Evolutionary conservation across 2,113 vertebrate species (phyloP).

Genomic region (Indicator indicator): DNA sequence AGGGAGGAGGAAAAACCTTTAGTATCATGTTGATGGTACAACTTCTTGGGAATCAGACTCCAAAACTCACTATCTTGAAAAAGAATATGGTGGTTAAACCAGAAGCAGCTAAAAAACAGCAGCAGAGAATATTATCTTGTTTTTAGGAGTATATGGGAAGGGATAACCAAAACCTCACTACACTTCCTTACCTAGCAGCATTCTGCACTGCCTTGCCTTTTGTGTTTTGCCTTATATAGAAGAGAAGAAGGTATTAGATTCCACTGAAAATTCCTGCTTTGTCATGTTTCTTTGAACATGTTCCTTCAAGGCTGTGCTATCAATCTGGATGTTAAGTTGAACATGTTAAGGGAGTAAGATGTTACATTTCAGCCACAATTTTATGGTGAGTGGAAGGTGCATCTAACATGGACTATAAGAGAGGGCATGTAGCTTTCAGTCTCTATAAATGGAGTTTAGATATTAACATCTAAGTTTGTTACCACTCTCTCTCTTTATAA

Average conservation of each 20-base stretch:
- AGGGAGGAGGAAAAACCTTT: neutral
- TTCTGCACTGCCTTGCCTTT: neutral
- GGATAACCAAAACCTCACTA: neutral
- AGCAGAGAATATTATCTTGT: neutral
- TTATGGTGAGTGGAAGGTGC: neutral
- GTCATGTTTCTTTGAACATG: neutral
- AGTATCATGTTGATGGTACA: neutral
- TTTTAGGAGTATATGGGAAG: neutral
- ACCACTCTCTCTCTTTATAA: neutral
- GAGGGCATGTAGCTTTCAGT: neutral
- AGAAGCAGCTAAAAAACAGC: neutral
- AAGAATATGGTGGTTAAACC: neutral
- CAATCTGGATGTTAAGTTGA: neutral
- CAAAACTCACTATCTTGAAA: neutral
- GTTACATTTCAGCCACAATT: neutral
- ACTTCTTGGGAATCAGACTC: neutral
- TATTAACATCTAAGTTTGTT: neutral
- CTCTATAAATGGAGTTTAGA: neutral
- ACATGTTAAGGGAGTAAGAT: neutral
- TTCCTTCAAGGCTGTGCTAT: neutral
- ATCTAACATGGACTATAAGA: neutral
- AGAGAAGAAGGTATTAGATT: neutral
- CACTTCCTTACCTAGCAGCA: neutral
- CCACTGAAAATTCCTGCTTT: neutral
- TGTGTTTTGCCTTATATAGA: neutral